Conservation (phyloP, 2,797 vertebrate species). For the Intellagama lesueurii region DNA sequence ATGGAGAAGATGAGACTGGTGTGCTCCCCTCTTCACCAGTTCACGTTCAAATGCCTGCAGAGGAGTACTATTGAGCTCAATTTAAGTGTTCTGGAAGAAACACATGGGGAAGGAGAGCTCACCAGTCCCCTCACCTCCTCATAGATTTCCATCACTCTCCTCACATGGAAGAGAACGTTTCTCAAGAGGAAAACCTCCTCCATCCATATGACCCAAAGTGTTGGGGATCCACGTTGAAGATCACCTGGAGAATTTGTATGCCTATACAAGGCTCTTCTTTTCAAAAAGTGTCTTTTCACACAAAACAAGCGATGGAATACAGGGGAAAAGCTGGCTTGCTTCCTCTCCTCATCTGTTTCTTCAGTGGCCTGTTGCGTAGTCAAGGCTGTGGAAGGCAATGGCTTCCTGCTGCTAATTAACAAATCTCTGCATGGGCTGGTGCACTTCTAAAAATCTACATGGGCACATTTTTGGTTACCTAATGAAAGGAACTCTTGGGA, state of each 20-base stretch:
- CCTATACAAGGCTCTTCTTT: too few relatives aligned
- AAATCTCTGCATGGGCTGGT: too few relatives aligned
- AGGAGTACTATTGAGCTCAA: not conserved
- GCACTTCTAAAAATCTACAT: not conserved
- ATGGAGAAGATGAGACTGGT: not conserved
- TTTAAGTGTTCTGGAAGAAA: not conserved
- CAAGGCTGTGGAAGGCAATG: too few relatives aligned
- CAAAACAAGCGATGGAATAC: too few relatives aligned
- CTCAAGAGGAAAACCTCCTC: not conserved
- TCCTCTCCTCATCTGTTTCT: too few relatives aligned
- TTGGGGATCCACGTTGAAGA: too few relatives aligned
- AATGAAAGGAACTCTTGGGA: not conserved
- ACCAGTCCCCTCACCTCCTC: not conserved
- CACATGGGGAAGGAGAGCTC: not conserved
- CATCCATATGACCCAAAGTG: too few relatives aligned
- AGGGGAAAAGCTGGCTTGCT: too few relatives aligned
- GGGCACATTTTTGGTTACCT: not conserved
- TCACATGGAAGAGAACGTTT: not conserved
- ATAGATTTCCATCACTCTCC: not conserved
- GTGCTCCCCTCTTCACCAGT: not conserved
- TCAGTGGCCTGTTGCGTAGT: too few relatives aligned
- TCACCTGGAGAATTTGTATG: too few relatives aligned
- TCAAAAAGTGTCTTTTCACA: too few relatives aligned
- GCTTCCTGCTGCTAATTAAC: too few relatives aligned
- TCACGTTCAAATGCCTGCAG: not conserved